A percentile compares a stretch with the other conserved stretches of the same genome.
phyloP scores from a whole-genome alignment of 2,797 vertebrate genomes.

The Pipistrellus pygmaeus region DNA sequence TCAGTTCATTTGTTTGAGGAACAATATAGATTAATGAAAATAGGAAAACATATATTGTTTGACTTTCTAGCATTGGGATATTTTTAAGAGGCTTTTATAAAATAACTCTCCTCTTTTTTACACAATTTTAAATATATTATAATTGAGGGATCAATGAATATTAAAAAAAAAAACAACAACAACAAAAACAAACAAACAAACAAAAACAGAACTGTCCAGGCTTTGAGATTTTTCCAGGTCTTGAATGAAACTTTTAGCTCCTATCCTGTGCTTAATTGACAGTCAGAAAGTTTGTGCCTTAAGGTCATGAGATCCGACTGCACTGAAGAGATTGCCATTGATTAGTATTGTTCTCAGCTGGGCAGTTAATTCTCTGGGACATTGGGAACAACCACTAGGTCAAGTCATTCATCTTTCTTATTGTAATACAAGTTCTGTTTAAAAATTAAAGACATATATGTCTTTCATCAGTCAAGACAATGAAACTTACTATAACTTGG shows the following conservation, averaged over 20 bases:
- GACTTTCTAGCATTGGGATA: neutral
- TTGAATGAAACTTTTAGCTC: slow-evolving; percentile 11
- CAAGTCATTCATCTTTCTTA: slow-evolving; percentile 22
- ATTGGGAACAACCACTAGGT: neutral
- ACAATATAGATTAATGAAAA: neutral
- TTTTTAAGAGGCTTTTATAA: neutral
- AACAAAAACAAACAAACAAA: neutral
- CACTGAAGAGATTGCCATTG: neutral
- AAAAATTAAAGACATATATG: neutral
- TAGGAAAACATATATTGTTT: neutral
- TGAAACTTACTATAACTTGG: neutral
- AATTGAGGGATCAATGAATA: neutral
- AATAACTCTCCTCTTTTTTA: neutral
- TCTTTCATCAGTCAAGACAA: neutral
- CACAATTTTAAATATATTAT: neutral
- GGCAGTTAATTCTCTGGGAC: neutral
- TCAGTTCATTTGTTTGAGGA: neutral
- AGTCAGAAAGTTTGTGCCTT: neutral
- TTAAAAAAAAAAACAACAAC: too few species aligned
- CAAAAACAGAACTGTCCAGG: neutral
- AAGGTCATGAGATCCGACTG: neutral
- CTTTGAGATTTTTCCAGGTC: neutral
- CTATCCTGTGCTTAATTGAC: neutral
- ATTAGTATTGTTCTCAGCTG: neutral
- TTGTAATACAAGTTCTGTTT: neutral